Conservation (phyloP, 2,797 vertebrate species). For the Odontamblyopus lacepedii region DNA sequence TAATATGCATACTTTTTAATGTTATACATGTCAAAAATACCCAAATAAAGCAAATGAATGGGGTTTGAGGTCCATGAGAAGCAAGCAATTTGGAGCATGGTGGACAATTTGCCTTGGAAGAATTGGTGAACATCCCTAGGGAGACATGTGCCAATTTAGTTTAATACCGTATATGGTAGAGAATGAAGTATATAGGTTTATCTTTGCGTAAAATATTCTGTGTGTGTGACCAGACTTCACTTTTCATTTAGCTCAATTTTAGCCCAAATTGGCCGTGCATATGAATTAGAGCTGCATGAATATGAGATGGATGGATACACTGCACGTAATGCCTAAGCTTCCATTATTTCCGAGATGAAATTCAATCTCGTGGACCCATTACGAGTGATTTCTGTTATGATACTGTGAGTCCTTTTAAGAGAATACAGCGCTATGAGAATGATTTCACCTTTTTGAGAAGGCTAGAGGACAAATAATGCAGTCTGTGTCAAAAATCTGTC, state of each 20-base stretch:
- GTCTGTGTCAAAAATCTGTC: not conserved
- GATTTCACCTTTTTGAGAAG: not conserved
- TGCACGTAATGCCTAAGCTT: slow-evolving; percentile 8
- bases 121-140: not conserved
- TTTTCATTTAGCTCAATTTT: slow-evolving; percentile 14
- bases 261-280: slow-evolving; percentile 5
- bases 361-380: slow-evolving; percentile 11
- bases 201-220: slow-evolving; percentile 3
- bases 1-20: too few species aligned
- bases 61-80: not conserved
- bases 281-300: slow-evolving; percentile 11
- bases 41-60: not conserved
- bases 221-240: not conserved
- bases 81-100: not conserved
- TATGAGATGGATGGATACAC: slow-evolving; percentile 11
- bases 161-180: not conserved
- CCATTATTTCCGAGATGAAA: slow-evolving; percentile 19
- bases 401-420: slow-evolving; percentile 6
- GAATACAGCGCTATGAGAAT: not conserved
- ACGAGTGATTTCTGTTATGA: slow-evolving; percentile 6
- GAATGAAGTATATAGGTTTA: slow-evolving; percentile 10
- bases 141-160: slow-evolving; percentile 3
- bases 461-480: not conserved
- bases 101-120: not conserved
- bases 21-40: too few species aligned